A percentile compares a stretch with the other conserved stretches of the same genome.
Conservation (phyloP, 2,888 invertebrate genomes). For the Salticus scenicus region DNA sequence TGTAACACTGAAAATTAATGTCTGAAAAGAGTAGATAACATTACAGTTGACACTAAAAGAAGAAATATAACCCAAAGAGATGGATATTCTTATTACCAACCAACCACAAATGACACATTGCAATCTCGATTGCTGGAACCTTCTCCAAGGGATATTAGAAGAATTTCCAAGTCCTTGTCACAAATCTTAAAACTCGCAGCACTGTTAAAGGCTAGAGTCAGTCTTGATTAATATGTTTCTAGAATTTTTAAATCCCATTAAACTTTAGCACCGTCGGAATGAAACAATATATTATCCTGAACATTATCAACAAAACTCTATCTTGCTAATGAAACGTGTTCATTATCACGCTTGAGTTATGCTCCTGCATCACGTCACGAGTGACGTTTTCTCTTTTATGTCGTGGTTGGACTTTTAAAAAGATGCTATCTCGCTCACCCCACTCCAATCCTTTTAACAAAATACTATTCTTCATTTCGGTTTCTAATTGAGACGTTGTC, state of each 20-base stretch:
- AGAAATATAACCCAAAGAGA: conserved; percentile 2
- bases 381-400: conserved; percentile 50
- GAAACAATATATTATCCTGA: conserved; percentile 2
- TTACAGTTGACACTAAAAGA: conserved; percentile 7
- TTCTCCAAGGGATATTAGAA: not conserved
- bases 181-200: not conserved
- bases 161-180: not conserved
- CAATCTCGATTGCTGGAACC: not conserved
- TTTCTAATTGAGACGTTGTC: conserved; percentile 67
- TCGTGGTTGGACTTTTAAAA: conserved; percentile 55
- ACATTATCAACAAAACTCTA: conserved; percentile 9
- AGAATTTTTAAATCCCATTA: conserved; percentile 13
- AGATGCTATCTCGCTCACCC: conserved; percentile 46
- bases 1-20: not conserved
- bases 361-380: conserved; percentile 34
- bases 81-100: not conserved
- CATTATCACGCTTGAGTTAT: conserved; percentile 45
- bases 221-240: not conserved
- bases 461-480: conserved; percentile 63
- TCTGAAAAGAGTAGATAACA: not conserved
- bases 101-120: not conserved
- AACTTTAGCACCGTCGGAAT: not conserved
- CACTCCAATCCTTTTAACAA: conserved; percentile 67
- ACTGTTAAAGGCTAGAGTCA: too few relatives aligned
- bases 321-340: conserved; percentile 54